Base-by-base conservation (phyloP, 2,113 vertebrate genomes). In the Dipodomys merriami region DNA sequence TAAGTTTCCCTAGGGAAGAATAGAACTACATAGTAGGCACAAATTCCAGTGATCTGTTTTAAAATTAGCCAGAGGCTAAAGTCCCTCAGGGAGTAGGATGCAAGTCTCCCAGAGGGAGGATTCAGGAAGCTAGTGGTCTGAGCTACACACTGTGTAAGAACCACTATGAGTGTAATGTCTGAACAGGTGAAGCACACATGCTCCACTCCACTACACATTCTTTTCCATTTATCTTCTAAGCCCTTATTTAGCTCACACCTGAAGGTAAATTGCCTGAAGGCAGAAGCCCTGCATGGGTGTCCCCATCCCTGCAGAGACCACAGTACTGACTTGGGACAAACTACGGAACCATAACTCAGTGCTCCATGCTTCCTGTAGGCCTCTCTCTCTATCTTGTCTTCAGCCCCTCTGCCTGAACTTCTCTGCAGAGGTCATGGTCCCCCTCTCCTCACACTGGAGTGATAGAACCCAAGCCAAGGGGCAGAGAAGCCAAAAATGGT, bases 401-500 rank as follows among this genome's bases (percentile, higher is more conserved):
- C 57, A n/a, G 44, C 72, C 33, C 57, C 60, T 68, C 39, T 72
- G 62, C 11, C 29, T 25, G 49, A 89, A 67, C 46, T 25, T 88
- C 46, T 53, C 39, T 53, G 35, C 23, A 33, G 69, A 94, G 82
- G 77, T 20, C 0, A 1, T 25, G 78, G 57, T 89, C 49, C 49
- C 49, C 60, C 88, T 93, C 95, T 78, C 94, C 93, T 80, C 95
- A 87, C 84, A 83, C 85, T 46, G 30, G 29, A 44, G 18, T 68
- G 73, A 16, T 39, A 74, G 79, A 25, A 64, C 85, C 53, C 73
- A 13, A 20, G 13, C 33, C 33, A 49, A 10, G 53, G 4, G 30
- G 35, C 83, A 39, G 19, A 78, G 7, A 82, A 57, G 82, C 81
- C 90, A 92, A 71, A 18, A 49, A 81, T 39, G 69, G 71, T 91